Evolutionary conservation across 2,888 invertebrate species (phyloP), one percentile per base, ranked within the genome.

Genomic region (Sclerodermus sp.): DNA sequence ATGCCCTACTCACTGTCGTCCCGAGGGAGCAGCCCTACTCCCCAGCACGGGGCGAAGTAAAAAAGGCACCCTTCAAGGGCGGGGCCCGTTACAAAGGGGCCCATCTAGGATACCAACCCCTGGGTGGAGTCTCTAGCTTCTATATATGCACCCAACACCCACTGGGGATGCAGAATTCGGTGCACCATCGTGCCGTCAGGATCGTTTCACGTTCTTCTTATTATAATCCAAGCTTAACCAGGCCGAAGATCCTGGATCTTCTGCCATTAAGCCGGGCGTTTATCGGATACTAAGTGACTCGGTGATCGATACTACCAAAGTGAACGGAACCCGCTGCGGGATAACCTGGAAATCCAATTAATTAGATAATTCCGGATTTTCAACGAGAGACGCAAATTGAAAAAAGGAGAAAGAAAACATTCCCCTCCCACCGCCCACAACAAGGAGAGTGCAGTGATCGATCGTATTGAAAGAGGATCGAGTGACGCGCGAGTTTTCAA

Each of bases 111-210:
- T 51, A 68, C 70, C 76, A 74, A 71, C 75, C 77, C 74, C 70
- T 71, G 73, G 77, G 77, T 74, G 77, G 77, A 77, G 77, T 74
- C 70, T 63, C 44, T 56, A 63, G 55, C 63, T 62, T 56, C 55
- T 72, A 71, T 71, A 73, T 71, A 70, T 61, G 16, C 40, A 49
- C 34, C 47, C 23, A 23, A 23, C 23, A 5, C 8, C 23, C 23
- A 23, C 23, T 23, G 45, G 41, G 58, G 57, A 32, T 59, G 50
- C 68, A 75, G 65, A 74, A 59, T 60, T 60, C 61, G 60, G 60
- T 62, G 49, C 51, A 64, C 58, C 60, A 47, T 54, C 64, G 67
- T 55, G 53, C 56, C 17, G 62, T 53, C 18, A 54, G 51, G 52
- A 53, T 49, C 58, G 23, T 13, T 23, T 23, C n/a, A 12, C 34